phyloP scores from a whole-genome alignment of 2,113 vertebrate genomes.

The Ancistrus triradiatus region DNA sequence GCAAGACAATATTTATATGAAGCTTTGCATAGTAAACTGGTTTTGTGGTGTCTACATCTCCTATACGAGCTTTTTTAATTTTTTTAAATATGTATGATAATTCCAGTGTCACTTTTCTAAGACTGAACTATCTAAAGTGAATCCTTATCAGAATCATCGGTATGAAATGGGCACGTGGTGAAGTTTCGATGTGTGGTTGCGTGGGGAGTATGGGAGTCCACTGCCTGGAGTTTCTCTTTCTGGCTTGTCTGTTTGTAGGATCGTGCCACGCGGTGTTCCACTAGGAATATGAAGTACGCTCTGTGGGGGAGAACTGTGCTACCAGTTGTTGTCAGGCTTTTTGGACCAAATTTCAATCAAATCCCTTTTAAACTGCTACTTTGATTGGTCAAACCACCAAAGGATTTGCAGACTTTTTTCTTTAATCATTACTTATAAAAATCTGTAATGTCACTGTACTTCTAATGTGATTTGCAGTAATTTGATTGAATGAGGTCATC shows the following conservation, averaged over 20 bases:
- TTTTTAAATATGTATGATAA: conserved; percentile 83
- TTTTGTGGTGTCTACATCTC: conserved; percentile 86
- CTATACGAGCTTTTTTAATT: conserved; percentile 47
- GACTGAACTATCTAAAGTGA: conserved; percentile 26
- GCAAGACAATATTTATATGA: conserved; percentile 89
- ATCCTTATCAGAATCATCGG: conserved; percentile 36
- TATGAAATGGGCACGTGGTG: conserved; percentile 59
- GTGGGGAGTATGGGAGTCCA: background rate
- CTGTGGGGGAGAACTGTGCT: conserved; percentile 38
- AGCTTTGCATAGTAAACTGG: conserved; percentile 87
- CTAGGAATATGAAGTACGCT: conserved; percentile 13
- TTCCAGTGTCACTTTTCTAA: conserved; percentile 76
- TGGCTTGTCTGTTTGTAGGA: conserved; percentile 6
- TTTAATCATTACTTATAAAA: conserved; percentile 13
- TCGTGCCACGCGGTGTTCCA: conserved; percentile 14
- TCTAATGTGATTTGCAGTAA: conserved; percentile 13
- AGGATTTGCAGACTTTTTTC: conserved; percentile 48
- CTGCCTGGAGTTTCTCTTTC: conserved; percentile 12
- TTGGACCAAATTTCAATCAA: conserved; percentile 29
- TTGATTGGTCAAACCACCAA: background rate
- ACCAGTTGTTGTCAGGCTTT: conserved; percentile 9
- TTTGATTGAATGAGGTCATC: conserved; percentile 13
- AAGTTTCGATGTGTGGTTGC: conserved; percentile 61
- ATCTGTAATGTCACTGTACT: background rate
- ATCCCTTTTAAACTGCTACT: conserved; percentile 19